phyloP scores from a whole-genome alignment of 1,140 invertebrate genomes.

The Metopolophium dirhodum region DNA sequence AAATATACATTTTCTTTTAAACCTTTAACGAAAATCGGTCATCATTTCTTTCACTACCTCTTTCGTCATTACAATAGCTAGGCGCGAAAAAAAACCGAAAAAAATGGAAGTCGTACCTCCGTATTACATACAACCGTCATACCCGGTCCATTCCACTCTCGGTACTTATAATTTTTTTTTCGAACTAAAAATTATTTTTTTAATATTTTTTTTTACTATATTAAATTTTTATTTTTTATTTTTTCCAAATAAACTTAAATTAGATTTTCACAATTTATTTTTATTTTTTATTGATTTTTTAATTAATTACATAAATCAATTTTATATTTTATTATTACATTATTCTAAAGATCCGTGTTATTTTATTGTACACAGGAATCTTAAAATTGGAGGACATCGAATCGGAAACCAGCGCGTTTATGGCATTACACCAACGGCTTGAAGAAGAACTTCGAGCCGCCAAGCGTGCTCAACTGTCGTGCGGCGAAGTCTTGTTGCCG shows the following conservation, averaged over 20 bases:
- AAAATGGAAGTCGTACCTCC: constrained; percentile 55
- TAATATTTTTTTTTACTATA: not conserved
- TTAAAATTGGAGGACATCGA: constrained; percentile 59
- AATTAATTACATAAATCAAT: not conserved
- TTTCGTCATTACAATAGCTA: not conserved
- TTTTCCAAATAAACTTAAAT: not conserved
- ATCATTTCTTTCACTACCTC: not conserved
- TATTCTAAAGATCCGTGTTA: not conserved
- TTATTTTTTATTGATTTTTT: not conserved
- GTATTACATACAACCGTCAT: constrained; percentile 51
- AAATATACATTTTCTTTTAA: not conserved
- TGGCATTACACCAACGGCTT: constrained; percentile 72
- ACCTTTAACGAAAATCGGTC: not conserved
- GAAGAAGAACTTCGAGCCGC: constrained; percentile 78
- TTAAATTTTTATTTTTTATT: not conserved
- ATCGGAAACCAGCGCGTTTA: constrained; percentile 59
- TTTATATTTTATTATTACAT: not conserved
- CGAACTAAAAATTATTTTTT: not conserved
- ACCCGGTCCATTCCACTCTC: constrained; percentile 52
- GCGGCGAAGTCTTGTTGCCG: constrained; percentile 81
- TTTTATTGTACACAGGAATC: constrained; percentile 54
- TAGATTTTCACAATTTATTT: not conserved
- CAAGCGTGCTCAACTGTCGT: constrained; percentile 77
- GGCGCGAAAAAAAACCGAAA: constrained; percentile 32
- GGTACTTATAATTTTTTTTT: constrained; percentile 21